phyloP scores from a whole-genome alignment of 1,140 invertebrate genomes.

The Sogatella furcifera region DNA sequence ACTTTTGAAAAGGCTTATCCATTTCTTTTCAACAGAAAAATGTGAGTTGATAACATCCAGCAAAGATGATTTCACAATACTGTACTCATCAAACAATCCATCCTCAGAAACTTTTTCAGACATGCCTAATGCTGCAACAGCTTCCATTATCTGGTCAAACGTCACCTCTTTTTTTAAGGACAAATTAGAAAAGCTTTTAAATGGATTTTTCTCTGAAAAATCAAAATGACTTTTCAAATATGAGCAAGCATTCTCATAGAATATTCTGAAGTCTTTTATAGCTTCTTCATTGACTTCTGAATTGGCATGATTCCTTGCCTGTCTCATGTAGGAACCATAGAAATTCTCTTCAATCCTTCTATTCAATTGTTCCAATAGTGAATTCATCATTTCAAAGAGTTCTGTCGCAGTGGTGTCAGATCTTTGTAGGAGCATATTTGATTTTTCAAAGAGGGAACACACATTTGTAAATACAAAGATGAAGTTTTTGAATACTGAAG shows the following conservation, averaged over 20 bases:
- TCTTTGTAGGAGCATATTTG: slow-evolving; percentile 1
- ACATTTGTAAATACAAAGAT: slow-evolving; percentile 8
- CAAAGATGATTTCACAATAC: slow-evolving; percentile 1
- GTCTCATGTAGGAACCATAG: slow-evolving; percentile 3
- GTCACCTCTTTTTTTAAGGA: neutral
- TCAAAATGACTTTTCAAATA: slow-evolving; percentile 7
- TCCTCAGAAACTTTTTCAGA: neutral
- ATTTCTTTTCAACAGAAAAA: neutral
- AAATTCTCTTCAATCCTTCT: slow-evolving; percentile 6
- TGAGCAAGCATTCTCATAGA: slow-evolving; percentile 1
- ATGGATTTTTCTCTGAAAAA: slow-evolving; percentile 4
- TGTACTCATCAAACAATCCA: neutral
- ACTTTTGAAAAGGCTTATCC: neutral
- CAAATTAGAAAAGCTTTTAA: slow-evolving; percentile 1
- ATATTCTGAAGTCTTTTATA: slow-evolving; percentile 6
- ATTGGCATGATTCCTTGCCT: slow-evolving; percentile 5
- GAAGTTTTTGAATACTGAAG: slow-evolving; percentile 7
- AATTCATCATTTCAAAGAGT: slow-evolving; percentile 3
- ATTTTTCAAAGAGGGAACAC: slow-evolving; percentile 6
- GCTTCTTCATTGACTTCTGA: slow-evolving; percentile 1
- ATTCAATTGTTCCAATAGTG: neutral
- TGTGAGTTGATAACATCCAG: neutral
- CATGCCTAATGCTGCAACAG: neutral
- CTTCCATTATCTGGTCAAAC: slow-evolving; percentile 3
- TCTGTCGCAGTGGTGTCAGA: slow-evolving; percentile 4